A percentile compares a stretch with the other conserved stretches of the same genome.
Evolutionary conservation across 2,888 invertebrate species (phyloP).

Genomic region (Heteromurus nitidus): DNA sequence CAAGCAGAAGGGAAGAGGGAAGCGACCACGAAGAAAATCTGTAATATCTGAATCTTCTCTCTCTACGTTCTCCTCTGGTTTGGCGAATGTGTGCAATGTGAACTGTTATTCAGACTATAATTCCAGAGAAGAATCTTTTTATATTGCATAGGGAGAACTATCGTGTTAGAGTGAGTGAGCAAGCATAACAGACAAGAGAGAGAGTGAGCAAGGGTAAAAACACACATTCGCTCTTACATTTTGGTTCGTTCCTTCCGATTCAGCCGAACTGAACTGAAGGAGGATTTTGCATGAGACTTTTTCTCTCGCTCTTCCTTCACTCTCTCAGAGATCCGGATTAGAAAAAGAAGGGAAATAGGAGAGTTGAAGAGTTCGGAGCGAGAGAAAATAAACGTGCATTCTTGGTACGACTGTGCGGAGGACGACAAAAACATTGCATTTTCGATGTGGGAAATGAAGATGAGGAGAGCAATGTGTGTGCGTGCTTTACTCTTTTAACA

Average conservation of each 20-base stretch:
- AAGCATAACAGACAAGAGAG: not conserved
- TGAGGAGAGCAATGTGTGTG: no score
- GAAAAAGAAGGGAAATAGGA: not conserved
- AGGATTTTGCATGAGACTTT: not conserved
- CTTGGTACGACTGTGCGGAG: not conserved
- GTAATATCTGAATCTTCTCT: conserved; percentile 12
- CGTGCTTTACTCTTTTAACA: no score
- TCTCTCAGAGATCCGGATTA: conserved; percentile 18
- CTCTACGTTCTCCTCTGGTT: not conserved
- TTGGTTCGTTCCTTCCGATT: conserved; percentile 32
- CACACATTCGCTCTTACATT: conserved; percentile 4
- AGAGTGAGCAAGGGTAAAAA: not conserved
- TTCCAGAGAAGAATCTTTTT: no score
- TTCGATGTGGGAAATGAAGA: no score
- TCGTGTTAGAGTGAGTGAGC: no score
- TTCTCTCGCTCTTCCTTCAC: not conserved
- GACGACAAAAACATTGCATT: no score
- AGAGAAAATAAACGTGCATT: not conserved
- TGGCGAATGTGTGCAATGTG: no score
- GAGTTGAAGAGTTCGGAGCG: not conserved
- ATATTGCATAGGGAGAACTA: no score
- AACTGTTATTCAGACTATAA: no score
- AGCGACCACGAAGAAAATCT: conserved; percentile 42
- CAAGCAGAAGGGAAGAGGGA: conserved; percentile 18
- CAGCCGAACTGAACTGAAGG: conserved; percentile 12